Percentiles rank a stretch among this genome's conserved stretches.
Evolutionary conservation across 2,888 invertebrate species (phyloP).

Genomic region (Cylindroiulus punctatus): DNA sequence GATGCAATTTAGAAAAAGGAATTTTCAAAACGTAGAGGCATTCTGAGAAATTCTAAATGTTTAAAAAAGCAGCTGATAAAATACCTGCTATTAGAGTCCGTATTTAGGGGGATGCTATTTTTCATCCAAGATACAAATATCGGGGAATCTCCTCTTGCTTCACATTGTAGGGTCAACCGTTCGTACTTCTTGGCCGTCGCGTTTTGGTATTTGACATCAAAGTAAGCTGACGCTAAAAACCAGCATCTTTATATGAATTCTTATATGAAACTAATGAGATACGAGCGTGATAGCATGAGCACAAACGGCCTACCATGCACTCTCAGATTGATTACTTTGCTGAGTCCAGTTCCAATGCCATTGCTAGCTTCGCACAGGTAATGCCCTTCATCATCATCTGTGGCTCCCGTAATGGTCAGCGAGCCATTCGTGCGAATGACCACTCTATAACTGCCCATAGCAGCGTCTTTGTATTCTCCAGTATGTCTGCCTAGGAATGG

Average conservation of each 20-base stretch:
- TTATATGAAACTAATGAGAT: not conserved
- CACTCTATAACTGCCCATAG: constrained; percentile 47
- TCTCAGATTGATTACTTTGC: constrained; percentile 54
- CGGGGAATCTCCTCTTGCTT: constrained; percentile 86
- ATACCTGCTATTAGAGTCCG: constrained; percentile 82
- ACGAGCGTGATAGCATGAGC: not conserved
- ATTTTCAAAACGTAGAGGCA: no score
- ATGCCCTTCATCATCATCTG: constrained; percentile 55
- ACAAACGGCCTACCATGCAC: constrained; percentile 49
- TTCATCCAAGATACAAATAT: constrained; percentile 95
- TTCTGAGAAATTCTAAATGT: no score
- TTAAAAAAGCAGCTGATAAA: not conserved
- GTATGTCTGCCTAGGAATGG: constrained; percentile 56
- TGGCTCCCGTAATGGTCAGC: constrained; percentile 50
- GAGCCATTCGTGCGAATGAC: constrained; percentile 52
- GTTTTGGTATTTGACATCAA: constrained; percentile 89
- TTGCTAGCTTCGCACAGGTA: constrained; percentile 56
- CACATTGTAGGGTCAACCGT: constrained; percentile 89
- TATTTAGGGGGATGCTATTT: constrained; percentile 90
- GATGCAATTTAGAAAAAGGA: no score
- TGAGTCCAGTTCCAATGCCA: constrained; percentile 55
- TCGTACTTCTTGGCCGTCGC: constrained; percentile 91
- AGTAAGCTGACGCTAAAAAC: constrained; percentile 84
- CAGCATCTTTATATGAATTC: not conserved
- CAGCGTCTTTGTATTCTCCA: constrained; percentile 54